Evolutionary conservation across 2,797 vertebrate genomes (phyloP).

Genomic region (Lacerta bilineata): DNA sequence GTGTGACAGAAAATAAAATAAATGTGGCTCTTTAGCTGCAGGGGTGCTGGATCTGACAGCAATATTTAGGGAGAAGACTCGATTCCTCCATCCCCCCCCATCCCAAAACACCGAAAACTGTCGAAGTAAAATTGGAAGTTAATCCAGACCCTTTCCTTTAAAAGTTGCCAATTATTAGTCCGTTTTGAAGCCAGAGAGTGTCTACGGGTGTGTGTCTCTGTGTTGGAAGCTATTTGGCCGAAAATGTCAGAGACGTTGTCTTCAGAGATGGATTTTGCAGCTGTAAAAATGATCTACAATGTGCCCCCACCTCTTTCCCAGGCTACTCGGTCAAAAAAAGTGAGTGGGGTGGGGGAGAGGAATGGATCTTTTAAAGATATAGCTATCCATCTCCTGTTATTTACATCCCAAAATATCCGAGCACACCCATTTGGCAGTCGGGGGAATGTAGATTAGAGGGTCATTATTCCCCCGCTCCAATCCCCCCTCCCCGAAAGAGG

Average conservation of each 20-base stretch:
- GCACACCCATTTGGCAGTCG: constrained; percentile 37
- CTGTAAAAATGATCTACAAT: constrained; percentile 72
- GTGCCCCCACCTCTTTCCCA: constrained; percentile 48
- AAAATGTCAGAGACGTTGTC: constrained; percentile 45
- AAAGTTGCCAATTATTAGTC: neutral
- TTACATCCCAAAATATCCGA: constrained; percentile 81
- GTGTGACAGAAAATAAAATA: too few relatives aligned
- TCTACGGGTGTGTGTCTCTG: fast-evolving
- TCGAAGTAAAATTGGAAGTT: too few relatives aligned
- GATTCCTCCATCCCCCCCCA: too few relatives aligned
- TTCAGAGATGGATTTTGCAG: constrained; percentile 71
- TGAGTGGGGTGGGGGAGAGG: constrained; percentile 56
- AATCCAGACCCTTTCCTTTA: neutral
- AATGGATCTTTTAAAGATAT: constrained; percentile 84
- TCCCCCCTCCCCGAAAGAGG: constrained; percentile 65
- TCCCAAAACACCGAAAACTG: too few relatives aligned
- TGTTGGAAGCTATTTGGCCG: constrained; percentile 23
- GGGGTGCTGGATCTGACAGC: too few relatives aligned
- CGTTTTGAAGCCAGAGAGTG: neutral
- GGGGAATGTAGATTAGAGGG: constrained; percentile 83
- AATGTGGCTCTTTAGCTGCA: too few relatives aligned
- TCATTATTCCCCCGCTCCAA: constrained; percentile 68
- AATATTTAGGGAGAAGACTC: too few relatives aligned
- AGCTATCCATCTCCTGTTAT: constrained; percentile 83
- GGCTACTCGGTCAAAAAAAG: constrained; percentile 65